phyloP scores from a whole-genome alignment of 2,113 vertebrate species.

The Struthidea cinerea region DNA sequence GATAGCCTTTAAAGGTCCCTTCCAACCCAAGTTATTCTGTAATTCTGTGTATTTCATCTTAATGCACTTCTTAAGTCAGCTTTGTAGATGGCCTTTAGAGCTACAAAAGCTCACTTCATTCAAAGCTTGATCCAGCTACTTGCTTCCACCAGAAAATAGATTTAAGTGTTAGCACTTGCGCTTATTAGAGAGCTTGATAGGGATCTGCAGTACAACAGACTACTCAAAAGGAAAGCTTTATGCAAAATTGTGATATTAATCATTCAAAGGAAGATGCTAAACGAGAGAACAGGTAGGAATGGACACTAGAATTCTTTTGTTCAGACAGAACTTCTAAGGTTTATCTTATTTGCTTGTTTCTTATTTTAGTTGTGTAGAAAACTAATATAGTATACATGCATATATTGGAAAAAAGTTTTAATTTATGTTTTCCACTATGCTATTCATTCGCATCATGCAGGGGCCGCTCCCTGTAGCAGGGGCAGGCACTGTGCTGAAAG shows the following conservation, averaged over 20 bases:
- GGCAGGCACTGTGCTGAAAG: background rate
- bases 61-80: background rate
- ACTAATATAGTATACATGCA: accelerated
- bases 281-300: background rate
- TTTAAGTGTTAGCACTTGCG: background rate
- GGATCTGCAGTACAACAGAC: background rate
- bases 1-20: background rate
- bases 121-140: background rate
- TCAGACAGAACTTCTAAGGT: background rate
- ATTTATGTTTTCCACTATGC: background rate
- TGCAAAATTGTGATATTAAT: background rate
- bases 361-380: background rate
- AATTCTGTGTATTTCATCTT: background rate
- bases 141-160: background rate
- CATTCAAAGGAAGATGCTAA: background rate
- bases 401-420: background rate
- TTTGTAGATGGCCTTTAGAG: background rate
- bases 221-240: background rate
- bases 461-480: background rate
- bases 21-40: background rate
- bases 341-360: background rate
- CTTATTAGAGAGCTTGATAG: background rate
- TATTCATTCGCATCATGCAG: background rate
- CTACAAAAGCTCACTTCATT: background rate
- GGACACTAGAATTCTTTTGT: background rate